Evolutionary conservation across 2,888 invertebrate genomes (phyloP).

Genomic region (Neoaliturus tenellus): DNA sequence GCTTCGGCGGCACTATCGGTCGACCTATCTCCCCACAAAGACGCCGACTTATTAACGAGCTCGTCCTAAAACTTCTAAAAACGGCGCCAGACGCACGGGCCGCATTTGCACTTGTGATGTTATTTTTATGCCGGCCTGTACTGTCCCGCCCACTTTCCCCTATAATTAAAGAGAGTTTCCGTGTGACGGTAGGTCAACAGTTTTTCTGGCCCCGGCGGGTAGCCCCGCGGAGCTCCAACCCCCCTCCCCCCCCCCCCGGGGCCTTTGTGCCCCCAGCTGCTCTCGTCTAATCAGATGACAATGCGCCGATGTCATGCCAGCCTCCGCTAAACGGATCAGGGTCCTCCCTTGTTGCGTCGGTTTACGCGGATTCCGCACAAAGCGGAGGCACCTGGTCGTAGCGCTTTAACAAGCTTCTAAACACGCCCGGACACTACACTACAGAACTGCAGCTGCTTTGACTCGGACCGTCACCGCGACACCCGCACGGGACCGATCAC

Average conservation of each 20-base stretch:
- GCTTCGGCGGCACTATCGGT: slow-evolving; percentile 41
- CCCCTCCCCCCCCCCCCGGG: not conserved
- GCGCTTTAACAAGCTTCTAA: slow-evolving; percentile 46
- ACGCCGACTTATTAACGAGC: slow-evolving; percentile 51
- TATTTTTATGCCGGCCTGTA: slow-evolving; percentile 43
- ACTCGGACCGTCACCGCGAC: not conserved
- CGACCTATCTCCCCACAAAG: slow-evolving; percentile 40
- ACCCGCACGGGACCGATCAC: not conserved
- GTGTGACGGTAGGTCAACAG: slow-evolving; percentile 41
- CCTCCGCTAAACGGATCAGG: slow-evolving; percentile 54
- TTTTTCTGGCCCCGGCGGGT: slow-evolving; percentile 11
- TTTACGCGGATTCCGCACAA: slow-evolving; percentile 46
- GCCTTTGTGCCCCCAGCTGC: slow-evolving; percentile 36
- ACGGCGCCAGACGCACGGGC: slow-evolving; percentile 49
- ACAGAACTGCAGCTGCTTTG: slow-evolving; percentile 45
- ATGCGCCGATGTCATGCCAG: slow-evolving; percentile 49
- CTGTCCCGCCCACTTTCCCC: slow-evolving; percentile 46
- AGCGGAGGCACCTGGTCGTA: slow-evolving; percentile 6
- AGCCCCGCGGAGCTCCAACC: too few relatives aligned
- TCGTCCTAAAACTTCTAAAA: slow-evolving; percentile 52
- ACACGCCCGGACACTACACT: slow-evolving; percentile 33
- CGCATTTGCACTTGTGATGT: slow-evolving; percentile 52
- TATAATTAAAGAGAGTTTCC: slow-evolving; percentile 41
- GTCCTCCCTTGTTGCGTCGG: slow-evolving; percentile 44
- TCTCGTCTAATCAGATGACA: slow-evolving; percentile 51